A percentile compares a stretch with the other conserved stretches of the same genome.
Conservation (phyloP, 2,113 vertebrate genomes). For the Cryptotis parvus region DNA sequence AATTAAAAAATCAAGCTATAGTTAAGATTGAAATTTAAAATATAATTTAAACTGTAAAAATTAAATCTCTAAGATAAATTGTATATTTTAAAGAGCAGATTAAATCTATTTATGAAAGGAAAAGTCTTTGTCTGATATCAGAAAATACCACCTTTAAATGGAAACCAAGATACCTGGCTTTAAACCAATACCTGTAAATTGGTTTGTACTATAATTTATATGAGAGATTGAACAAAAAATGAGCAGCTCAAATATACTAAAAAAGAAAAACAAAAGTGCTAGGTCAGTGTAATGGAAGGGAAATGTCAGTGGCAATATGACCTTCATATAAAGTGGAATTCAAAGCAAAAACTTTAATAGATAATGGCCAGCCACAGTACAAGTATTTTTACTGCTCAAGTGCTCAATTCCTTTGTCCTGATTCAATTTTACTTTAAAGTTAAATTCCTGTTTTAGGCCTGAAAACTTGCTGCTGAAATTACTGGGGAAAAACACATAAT, state of each 20-base stretch:
- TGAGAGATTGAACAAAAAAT: background rate
- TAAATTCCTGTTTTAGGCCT: background rate
- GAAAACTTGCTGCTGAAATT: background rate
- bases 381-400: background rate
- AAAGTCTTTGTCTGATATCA: background rate
- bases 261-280: background rate
- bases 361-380: background rate
- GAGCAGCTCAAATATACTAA: background rate
- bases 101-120: background rate
- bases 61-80: background rate
- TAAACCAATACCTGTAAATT: background rate
- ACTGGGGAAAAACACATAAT: background rate
- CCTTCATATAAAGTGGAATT: slow-evolving; percentile 5
- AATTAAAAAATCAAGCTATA: slow-evolving; percentile 1
- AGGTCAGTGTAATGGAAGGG: background rate
- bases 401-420: background rate
- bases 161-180: background rate
- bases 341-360: background rate
- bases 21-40: background rate
- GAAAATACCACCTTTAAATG: background rate
- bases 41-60: too few relatives aligned
- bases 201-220: background rate
- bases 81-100: background rate
- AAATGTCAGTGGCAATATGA: background rate
- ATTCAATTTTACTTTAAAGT: slow-evolving; percentile 17